Evolutionary conservation across 2,797 vertebrate species (phyloP), one percentile per base, ranked within the genome.

Genomic region (Sciaenops ocellatus): DNA sequence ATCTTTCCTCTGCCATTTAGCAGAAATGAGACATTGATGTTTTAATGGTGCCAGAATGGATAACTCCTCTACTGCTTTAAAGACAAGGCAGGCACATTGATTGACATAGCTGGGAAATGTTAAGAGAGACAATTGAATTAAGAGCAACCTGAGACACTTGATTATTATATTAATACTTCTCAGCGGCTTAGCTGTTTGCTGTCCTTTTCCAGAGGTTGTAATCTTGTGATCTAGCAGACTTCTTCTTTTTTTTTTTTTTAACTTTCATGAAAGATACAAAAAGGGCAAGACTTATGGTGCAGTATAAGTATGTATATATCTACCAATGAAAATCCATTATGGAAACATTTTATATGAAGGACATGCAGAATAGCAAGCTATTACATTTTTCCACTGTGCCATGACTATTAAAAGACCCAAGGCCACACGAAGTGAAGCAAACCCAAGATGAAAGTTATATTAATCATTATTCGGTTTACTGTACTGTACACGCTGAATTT

Each of bases 11-110:
- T 95, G 96, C 95, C 95, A 95, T 96, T 96, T 93, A 96, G 94
- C 96, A 96, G 80, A 87, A 96, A 96, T 93, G 82, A 96, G 93
- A 91, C 96, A 96, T 94, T 97, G 95, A 97, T 96, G 95, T 96
- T 96, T 96, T 96, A 97, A 97, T 96, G 96, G 95, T 87, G 69
- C 77, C 82, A 80, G 91, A 94, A 95, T 94, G 95, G 90, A 90
- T 94, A 94, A 93, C 87, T 96, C 85, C 89, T 92, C 90, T 88
- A 81, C 83, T 85, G 88, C 91, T 92, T 91, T 85, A 95, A 96
- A 93, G 95, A 95, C 93, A 95, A 96, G 93, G 94, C 88, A 93
- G 80, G 13, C 59, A 72, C 86, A 80, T 77, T 85, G 94, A 94
- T 89, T 94, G 91, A 92, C 92, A 89, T 69, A 85, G 73, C 78